Evolutionary conservation across 2,113 vertebrate genomes (phyloP), one percentile per base, ranked within the genome.

Genomic region (Vireo altiloquus): DNA sequence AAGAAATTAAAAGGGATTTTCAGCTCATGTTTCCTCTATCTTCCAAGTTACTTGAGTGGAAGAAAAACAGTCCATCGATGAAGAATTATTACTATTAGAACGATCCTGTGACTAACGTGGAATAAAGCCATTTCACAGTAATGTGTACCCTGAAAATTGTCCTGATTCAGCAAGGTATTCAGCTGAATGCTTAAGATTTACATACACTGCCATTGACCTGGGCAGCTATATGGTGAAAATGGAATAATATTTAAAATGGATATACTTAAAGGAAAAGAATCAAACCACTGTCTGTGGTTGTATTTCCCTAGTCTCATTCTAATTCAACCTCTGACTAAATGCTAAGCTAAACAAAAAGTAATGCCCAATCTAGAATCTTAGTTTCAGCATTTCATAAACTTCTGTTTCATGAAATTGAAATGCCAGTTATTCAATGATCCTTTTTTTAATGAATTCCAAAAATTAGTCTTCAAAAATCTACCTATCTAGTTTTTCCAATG

Each of bases 401-500:
- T 77, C 16, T 61, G 3, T 59, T 88, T 90, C 68, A 25, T 28
- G 31, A 72, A 59, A 94, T 44, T 83, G 68, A 94, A 93, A 81
- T 56, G 72, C 71, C 76, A 92, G 13, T 89, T 86, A 90, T 81
- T 72, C 72, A 86, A 21, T 80, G 19, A 65, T 39, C 25, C 15
- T 65, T 94, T 71, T 46, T 80, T 31, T 44, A 90, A 78, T 66
- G 16, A 19, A 70, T 91, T 88, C 15, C 5, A 59, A 85, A 95
- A 95, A 87, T 46, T 79, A 76, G 79, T 83, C 37, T 65, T 52
- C 72, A 94, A 97, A 89, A 84, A 68, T 68, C 47, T 30, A 63
- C 50, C 33, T 70, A 84, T 37, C 40, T 75, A 75, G 8, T 56
- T 78, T 80, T 92, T 79, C 72, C 90, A 89, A 87, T 70, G 21